Evolutionary conservation across 2,888 invertebrate genomes (phyloP).

Genomic region (Chrysodeixis includens): DNA sequence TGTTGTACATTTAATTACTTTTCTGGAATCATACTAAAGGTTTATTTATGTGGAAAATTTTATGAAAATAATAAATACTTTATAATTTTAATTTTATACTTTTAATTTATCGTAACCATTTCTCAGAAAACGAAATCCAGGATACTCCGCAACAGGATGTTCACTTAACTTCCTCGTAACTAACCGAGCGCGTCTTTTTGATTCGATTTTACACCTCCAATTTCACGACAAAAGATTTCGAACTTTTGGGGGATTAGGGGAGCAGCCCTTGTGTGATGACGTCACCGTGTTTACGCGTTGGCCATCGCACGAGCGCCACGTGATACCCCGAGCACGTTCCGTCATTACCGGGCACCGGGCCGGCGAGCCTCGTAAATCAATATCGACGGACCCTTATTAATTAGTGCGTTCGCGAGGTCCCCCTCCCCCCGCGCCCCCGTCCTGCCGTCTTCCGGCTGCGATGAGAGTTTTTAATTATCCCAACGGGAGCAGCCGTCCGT

Average conservation of each 20-base stretch:
- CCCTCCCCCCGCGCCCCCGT: constrained; percentile 50
- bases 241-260: constrained; percentile 12
- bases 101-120: too few relatives aligned
- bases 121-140: too few relatives aligned
- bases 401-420: constrained; percentile 84
- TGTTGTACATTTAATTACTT: too few relatives aligned
- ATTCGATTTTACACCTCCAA: constrained; percentile 35
- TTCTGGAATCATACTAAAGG: too few relatives aligned
- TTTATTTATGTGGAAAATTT: too few relatives aligned
- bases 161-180: constrained; percentile 2
- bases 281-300: constrained; percentile 52
- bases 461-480: constrained; percentile 87
- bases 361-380: constrained; percentile 85
- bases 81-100: too few relatives aligned
- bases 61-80: too few relatives aligned
- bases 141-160: background rate
- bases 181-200: constrained; percentile 11
- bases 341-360: constrained; percentile 59
- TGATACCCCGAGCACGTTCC: constrained; percentile 56
- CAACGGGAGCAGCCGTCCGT: constrained; percentile 66
- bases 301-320: constrained; percentile 52
- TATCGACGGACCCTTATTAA: constrained; percentile 89
- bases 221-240: constrained; percentile 37
- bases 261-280: constrained; percentile 28
- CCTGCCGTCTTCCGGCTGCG: constrained; percentile 62